Evolutionary conservation across 2,797 vertebrate genomes (phyloP).

Genomic region (Anolis apletophallus): DNA sequence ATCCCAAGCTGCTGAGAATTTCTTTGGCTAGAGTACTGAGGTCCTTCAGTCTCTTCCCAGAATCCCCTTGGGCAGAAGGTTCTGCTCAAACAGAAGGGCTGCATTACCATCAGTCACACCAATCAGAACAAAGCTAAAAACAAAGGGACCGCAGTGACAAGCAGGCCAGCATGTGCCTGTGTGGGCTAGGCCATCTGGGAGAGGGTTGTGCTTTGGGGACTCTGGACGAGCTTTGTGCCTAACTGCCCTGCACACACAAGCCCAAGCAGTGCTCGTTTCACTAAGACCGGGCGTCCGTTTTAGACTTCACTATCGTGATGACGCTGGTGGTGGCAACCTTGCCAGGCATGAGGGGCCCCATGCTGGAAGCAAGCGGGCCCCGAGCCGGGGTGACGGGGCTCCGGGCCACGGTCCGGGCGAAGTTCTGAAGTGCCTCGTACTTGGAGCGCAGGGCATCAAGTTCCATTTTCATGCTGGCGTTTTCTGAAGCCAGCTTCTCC

Average conservation of each 20-base stretch:
- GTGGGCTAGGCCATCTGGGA: constrained; percentile 73
- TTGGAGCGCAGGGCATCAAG: constrained; percentile 97
- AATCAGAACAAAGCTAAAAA: constrained; percentile 78
- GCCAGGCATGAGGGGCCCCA: constrained; percentile 92
- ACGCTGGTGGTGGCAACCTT: constrained; percentile 98
- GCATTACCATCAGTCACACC: constrained; percentile 75
- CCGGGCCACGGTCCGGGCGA: constrained; percentile 96
- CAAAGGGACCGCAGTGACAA: constrained; percentile 72
- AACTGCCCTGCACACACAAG: constrained; percentile 77
- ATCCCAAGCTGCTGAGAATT: constrained; percentile 55
- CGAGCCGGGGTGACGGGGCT: constrained; percentile 88
- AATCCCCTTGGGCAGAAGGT: constrained; percentile 53
- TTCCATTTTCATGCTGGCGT: constrained; percentile 97
- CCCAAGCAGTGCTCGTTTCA: constrained; percentile 71
- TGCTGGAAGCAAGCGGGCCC: constrained; percentile 87
- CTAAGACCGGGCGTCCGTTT: constrained; percentile 96
- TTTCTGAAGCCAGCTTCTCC: constrained; percentile 96
- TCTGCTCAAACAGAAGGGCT: constrained; percentile 65
- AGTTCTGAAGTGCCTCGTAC: constrained; percentile 98
- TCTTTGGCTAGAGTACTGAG: constrained; percentile 61
- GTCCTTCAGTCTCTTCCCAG: constrained; percentile 38
- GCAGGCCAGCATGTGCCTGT: constrained; percentile 67
- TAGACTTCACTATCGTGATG: constrained; percentile 99
- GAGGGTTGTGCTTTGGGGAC: constrained; percentile 81
- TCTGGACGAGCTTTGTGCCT: constrained; percentile 75